Evolutionary conservation across 2,797 vertebrate genomes (phyloP), one percentile per base, ranked within the genome.

Genomic region (Schizothorax lantsangensis): DNA sequence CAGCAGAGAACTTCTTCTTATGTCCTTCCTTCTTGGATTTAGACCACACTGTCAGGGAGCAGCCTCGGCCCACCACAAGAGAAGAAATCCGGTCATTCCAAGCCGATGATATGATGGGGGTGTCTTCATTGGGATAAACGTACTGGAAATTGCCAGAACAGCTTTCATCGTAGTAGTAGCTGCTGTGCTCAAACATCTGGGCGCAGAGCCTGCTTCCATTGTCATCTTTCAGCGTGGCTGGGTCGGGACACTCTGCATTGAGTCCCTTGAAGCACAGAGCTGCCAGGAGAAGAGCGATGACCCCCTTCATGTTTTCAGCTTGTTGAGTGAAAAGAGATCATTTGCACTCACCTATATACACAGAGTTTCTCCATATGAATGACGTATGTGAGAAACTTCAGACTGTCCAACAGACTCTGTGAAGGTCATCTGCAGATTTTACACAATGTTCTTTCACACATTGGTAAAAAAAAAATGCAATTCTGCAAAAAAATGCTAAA

Each of bases 111-210:
- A 96, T 88, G 88, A 87, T 95, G n/a, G 96, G 96, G 23, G 91
- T 14, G 19, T 96, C 95, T 0, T 86, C 2, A 0, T 0, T 78
- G 0, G 93, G 80, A 2, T 12, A 40, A 54, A 92, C 33, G 0
- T 88, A 17, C 5, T 96, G 78, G 72, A 64, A 91, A 0, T 73
- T 17, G 0, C 96, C 96, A 0, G 0, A 21, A 7, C 95, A 96
- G 93, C 96, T 95, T 52, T 94, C 90, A 0, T 94, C 90, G 0
- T 96, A 96, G 92, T 96, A 95, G 71, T 90, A 83, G 84, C 91
- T 89, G 84, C 94, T 95, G 92, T 93, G 4, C 9, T 94, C 88
- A 3, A 89, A 96, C 26, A 96, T 59, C 10, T 52, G 88, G 74
- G 95, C 94, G 0, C 96, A 97, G 0, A 92, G 3, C 15, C 92